These are phyloP conservation scores for Scortum barcoo DNA, from an alignment of 2,113 vertebrate species.

Conservation along the genomic window DNA sequence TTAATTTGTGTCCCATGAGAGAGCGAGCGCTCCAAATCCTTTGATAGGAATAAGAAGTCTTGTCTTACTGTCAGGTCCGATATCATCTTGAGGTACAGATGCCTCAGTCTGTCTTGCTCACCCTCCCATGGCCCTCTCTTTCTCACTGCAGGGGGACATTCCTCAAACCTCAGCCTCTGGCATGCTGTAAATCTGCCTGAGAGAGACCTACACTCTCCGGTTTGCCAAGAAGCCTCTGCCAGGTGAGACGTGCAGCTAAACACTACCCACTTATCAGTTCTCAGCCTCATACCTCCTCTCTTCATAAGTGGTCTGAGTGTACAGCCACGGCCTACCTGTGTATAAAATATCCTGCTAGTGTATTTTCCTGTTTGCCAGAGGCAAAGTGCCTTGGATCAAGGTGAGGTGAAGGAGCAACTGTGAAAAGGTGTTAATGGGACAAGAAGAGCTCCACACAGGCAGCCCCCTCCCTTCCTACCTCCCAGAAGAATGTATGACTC, in stretches of 20 bases:
- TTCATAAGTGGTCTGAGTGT: background rate
- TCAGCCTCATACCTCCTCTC: constrained; percentile 24
- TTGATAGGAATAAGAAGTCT: constrained; percentile 47
- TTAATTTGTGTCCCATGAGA: constrained; percentile 54
- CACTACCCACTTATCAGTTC: constrained; percentile 39
- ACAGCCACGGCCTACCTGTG: background rate
- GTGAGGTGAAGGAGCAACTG: constrained; percentile 54
- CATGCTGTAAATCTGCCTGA: constrained; percentile 77
- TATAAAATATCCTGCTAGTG: background rate
- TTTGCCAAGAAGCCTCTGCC: constrained; percentile 51
- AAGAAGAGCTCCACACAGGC: constrained; percentile 45
- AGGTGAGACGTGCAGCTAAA: constrained; percentile 37
- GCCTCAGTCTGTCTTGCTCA: constrained; percentile 55
- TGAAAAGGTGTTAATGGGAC: constrained; percentile 72
- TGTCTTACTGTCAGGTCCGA: constrained; percentile 58
- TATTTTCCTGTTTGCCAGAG: constrained; percentile 39
- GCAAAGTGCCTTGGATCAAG: constrained; percentile 33
- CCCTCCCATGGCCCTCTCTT: constrained; percentile 59
- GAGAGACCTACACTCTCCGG: constrained; percentile 44
- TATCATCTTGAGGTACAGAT: constrained; percentile 67
- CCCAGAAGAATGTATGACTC: constrained; percentile 54
- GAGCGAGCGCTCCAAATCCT: constrained; percentile 38
- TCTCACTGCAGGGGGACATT: constrained; percentile 80
- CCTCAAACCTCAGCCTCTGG: constrained; percentile 75
- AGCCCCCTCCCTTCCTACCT: constrained; percentile 60